Evolutionary conservation across 2,888 invertebrate species (phyloP), one percentile per base, ranked within the genome.

Genomic region (Nebria salina): DNA sequence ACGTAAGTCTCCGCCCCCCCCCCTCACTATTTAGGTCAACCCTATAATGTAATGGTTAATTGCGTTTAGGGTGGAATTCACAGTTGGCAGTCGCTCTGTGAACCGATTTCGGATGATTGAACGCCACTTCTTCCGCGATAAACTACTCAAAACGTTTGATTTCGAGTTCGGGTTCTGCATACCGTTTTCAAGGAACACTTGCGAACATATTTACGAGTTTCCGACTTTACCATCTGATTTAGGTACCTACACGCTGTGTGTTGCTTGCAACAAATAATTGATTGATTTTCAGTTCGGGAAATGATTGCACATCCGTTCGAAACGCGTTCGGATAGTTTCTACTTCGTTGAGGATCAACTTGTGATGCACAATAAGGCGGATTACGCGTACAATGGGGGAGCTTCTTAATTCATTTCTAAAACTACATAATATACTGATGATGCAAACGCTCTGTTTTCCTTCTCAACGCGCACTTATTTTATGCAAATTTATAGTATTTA

Each of bases 361-460:
- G 96, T 99, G 83, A 99, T 99, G 98, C 99, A 99, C 91, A 99
- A 99, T 90, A 99, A 99, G 91, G 99, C 99, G 65, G 99, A 98
- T 89, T 99, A 99, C 89, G 97, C 98, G 75, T 99, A 98, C 90
- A 96, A 97, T 86, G 97, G 97, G 82, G 95, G 96, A 84, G 89
- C 91, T 82, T 85, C 84, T 88, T 81, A 81, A 81, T 76, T 72
- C 5, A 34, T n/a, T 42, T 75, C 11, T 9, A 1, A 6, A 72
- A 15, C 26, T 73, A n/a, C n/a, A 34, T 42, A 34, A 34, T 13
- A 41, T 73, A 5, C 9, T 8, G 1, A 41, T 13, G 34, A 54
- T 13, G 1, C 54, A 54, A 54, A 54, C 54, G 13, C 54, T 15
- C 68, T 26, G 20, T 68, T 68, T 68, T 68, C 13, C 68, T n/a